A percentile compares a stretch with the other conserved stretches of the same genome.
Evolutionary conservation across 2,113 vertebrate genomes (phyloP).

Genomic region (Cyanoderma ruficeps): DNA sequence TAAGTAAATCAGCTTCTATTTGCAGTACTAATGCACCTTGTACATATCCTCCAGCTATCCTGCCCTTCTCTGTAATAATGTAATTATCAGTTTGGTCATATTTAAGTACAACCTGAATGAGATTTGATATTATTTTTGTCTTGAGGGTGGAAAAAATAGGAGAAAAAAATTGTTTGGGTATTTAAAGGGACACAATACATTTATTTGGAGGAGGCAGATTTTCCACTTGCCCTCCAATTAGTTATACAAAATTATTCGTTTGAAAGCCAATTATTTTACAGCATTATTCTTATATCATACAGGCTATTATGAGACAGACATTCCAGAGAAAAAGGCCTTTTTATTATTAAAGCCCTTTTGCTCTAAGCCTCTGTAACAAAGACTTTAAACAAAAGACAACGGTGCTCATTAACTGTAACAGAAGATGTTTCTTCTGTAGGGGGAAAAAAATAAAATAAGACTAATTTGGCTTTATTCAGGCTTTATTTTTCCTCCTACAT

Average conservation of each 20-base stretch:
- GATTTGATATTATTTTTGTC: slow-evolving; percentile 42
- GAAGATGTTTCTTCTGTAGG: background rate
- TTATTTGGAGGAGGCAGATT: background rate
- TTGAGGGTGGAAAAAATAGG: background rate
- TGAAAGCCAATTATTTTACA: slow-evolving; percentile 38
- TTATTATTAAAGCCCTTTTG: slow-evolving; percentile 25
- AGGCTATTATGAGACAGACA: slow-evolving; percentile 3
- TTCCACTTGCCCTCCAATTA: slow-evolving; percentile 30
- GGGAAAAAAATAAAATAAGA: background rate
- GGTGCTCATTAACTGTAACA: slow-evolving; percentile 6
- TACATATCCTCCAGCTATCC: slow-evolving; percentile 38
- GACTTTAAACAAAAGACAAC: slow-evolving; percentile 49
- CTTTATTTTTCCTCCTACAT: background rate
- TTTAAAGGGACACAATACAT: slow-evolving; percentile 23
- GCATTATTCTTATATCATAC: slow-evolving; percentile 28
- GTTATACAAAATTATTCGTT: background rate
- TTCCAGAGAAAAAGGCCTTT: background rate
- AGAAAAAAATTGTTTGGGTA: background rate
- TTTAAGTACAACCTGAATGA: slow-evolving; percentile 16
- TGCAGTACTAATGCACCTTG: slow-evolving; percentile 72
- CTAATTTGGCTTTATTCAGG: background rate
- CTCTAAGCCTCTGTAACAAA: slow-evolving; percentile 14
- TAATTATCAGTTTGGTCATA: slow-evolving; percentile 44
- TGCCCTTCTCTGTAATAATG: slow-evolving; percentile 48
- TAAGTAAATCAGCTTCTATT: slow-evolving; percentile 85